Conservation (phyloP, 2,797 vertebrate genomes). For the Columba guinea region DNA sequence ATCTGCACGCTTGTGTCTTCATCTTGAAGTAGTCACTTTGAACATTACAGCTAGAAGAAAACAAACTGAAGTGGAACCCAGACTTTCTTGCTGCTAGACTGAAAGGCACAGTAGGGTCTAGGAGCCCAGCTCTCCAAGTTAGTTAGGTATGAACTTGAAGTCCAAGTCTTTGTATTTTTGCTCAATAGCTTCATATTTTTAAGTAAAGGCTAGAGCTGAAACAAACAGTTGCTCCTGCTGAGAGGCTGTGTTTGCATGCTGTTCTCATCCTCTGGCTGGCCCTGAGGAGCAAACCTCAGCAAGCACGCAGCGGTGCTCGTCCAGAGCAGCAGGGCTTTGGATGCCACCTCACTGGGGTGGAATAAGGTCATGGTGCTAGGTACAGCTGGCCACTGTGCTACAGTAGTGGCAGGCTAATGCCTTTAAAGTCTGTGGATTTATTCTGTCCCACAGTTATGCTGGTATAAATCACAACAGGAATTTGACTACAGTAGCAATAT, state of each 20-base stretch:
- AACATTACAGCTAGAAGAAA: neutral
- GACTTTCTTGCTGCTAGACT: neutral
- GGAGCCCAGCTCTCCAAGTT: neutral
- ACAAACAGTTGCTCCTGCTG: neutral
- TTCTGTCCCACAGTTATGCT: neutral
- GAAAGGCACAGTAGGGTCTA: neutral
- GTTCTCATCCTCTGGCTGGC: neutral
- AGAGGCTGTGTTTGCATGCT: neutral
- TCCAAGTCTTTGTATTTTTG: neutral
- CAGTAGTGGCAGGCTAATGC: neutral
- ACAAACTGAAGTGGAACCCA: neutral
- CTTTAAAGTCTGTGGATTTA: neutral
- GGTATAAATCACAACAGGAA: neutral
- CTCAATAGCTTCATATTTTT: neutral
- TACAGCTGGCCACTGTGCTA: neutral
- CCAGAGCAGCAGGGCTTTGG: neutral
- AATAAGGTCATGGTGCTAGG: neutral
- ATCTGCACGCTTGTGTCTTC: neutral
- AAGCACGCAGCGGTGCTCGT: neutral
- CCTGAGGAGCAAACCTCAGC: neutral
- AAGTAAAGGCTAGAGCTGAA: constrained; percentile 5
- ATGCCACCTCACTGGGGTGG: neutral
- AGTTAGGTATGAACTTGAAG: neutral
- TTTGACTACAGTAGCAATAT: neutral
- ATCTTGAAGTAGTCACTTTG: neutral